Conservation (phyloP, 2,113 vertebrate genomes). For the Cyprinodon variegatus region DNA sequence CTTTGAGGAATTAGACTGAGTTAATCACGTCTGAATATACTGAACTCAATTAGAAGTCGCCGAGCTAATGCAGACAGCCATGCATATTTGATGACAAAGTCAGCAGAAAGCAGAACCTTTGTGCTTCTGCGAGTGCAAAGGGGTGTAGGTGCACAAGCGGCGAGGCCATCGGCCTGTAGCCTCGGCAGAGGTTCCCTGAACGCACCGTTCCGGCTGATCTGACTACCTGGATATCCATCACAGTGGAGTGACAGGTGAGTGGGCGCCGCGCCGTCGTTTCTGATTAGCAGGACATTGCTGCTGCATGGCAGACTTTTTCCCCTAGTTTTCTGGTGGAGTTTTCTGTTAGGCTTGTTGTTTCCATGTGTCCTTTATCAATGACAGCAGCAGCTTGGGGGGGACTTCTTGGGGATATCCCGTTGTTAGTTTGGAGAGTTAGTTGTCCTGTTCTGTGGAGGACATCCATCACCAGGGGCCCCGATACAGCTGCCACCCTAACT, state of each 20-base stretch:
- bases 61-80: conserved; percentile 76
- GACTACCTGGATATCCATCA: conserved; percentile 68
- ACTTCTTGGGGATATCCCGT: conserved; percentile 53
- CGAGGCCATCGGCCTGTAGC: conserved; percentile 6
- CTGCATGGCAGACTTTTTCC: conserved; percentile 7
- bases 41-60: conserved; percentile 80
- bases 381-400: conserved; percentile 50
- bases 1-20: conserved; percentile 81
- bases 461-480: conserved; percentile 54
- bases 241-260: conserved; percentile 56
- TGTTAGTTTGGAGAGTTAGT: conserved; percentile 36
- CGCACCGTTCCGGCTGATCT: conserved; percentile 38
- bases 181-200: conserved; percentile 28
- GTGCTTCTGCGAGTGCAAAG: conserved; percentile 20
- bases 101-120: conserved; percentile 55
- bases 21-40: conserved; percentile 81
- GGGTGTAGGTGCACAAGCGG: conserved; percentile 50
- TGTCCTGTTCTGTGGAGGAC: conserved; percentile 56
- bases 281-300: conserved; percentile 41
- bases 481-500: conserved; percentile 44
- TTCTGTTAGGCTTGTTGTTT: conserved; percentile 25
- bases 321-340: conserved; percentile 14
- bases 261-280: conserved; percentile 58
- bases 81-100: conserved; percentile 75
- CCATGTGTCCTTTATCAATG: conserved; percentile 49